Percentiles rank a stretch among this genome's conserved stretches.
Evolutionary conservation across 2,113 vertebrate species (phyloP).

Genomic region (Triplophysa rosa): DNA sequence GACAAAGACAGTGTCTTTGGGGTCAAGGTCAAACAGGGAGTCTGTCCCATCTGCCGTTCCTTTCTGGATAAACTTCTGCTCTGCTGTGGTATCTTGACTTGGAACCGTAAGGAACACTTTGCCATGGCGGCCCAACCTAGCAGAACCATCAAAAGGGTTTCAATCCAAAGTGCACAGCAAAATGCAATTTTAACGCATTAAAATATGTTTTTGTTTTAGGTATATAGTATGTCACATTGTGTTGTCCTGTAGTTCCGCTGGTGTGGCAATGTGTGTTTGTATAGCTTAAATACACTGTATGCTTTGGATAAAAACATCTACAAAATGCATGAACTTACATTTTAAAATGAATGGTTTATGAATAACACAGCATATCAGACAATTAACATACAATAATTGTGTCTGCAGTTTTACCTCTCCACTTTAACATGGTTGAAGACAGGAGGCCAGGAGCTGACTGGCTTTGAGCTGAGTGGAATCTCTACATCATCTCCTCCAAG

Average conservation of each 20-base stretch:
- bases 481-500: constrained; percentile 89
- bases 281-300: no score
- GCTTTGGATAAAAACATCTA: no score
- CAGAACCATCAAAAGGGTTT: constrained; percentile 17
- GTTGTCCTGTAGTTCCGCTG: no score
- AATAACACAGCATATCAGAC: not conserved
- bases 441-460: constrained; percentile 92
- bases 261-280: no score
- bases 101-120: constrained; percentile 93
- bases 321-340: no score
- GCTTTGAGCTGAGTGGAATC: constrained; percentile 90
- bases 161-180: not conserved
- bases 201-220: no score
- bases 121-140: constrained; percentile 89
- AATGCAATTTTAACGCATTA: not conserved
- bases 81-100: constrained; percentile 84
- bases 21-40: constrained; percentile 87
- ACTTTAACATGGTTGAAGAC: constrained; percentile 95
- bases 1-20: constrained; percentile 86
- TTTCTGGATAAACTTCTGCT: constrained; percentile 98
- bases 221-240: no score
- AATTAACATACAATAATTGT: no score
- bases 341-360: no score
- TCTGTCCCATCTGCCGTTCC: constrained; percentile 81
- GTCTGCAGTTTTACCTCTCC: constrained; percentile 80